Conservation (phyloP, 2,888 invertebrate genomes). For the Terebella lapidaria region DNA sequence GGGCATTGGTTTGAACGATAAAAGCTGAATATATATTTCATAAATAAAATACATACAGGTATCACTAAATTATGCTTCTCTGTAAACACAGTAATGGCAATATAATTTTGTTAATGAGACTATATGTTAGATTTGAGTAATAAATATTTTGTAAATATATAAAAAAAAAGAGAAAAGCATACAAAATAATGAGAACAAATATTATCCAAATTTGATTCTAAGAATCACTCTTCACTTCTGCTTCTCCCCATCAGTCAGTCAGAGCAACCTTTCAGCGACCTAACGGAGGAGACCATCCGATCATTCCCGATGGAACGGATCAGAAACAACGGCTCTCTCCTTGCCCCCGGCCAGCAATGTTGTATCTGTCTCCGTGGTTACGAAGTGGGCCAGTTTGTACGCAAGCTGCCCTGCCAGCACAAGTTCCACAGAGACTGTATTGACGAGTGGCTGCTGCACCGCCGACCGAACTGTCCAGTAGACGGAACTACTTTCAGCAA, state of each 20-base stretch:
- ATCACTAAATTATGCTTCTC: too few relatives aligned
- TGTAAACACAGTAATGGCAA: too few relatives aligned
- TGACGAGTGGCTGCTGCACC: slow-evolving; percentile 52
- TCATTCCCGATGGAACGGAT: slow-evolving; percentile 43
- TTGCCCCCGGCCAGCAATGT: slow-evolving; percentile 50
- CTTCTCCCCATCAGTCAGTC: slow-evolving; percentile 5
- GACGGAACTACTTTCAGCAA: slow-evolving; percentile 34
- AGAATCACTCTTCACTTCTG: too few relatives aligned
- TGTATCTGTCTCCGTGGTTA: slow-evolving; percentile 47
- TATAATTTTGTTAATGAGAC: too few relatives aligned
- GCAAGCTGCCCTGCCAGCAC: slow-evolving; percentile 49
- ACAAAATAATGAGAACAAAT: too few relatives aligned
- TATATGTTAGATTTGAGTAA: too few relatives aligned
- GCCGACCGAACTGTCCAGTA: slow-evolving; percentile 48
- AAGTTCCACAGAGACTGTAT: slow-evolving; percentile 53
- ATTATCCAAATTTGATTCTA: too few relatives aligned
- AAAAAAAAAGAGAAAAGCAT: too few relatives aligned
- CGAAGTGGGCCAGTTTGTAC: slow-evolving; percentile 34
- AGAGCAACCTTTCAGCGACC: slow-evolving; percentile 23
- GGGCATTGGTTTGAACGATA: too few relatives aligned
- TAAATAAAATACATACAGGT: too few relatives aligned
- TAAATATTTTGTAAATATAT: too few relatives aligned
- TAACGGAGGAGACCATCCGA: slow-evolving; percentile 45
- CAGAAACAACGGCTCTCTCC: slow-evolving; percentile 33
- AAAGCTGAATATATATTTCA: too few relatives aligned